phyloP scores from a whole-genome alignment of 2,888 invertebrate species.

The Cryptophagus acutangulus region DNA sequence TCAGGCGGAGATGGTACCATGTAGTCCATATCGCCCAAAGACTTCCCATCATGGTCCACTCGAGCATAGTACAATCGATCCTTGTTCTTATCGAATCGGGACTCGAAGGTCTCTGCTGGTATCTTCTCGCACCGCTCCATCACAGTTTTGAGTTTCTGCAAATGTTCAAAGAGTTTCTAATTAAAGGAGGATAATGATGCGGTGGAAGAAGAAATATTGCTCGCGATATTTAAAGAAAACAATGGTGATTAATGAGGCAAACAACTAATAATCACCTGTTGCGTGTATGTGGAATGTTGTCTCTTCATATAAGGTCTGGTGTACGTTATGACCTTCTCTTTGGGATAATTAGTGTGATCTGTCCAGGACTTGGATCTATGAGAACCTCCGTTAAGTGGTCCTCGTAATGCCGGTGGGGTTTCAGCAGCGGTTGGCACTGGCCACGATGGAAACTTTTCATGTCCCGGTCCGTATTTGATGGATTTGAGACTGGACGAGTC shows the following conservation, averaged over 20 bases:
- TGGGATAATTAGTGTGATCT: constrained; percentile 65
- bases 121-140: constrained; percentile 65
- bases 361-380: constrained; percentile 67
- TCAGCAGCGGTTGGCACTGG: constrained; percentile 60
- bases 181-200: neutral
- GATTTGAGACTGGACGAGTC: constrained; percentile 64
- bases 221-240: neutral
- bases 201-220: no score
- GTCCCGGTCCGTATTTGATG: constrained; percentile 63
- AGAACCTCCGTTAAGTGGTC: constrained; percentile 52
- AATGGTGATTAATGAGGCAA: neutral
- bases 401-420: constrained; percentile 47
- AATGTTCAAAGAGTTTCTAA: constrained; percentile 14
- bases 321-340: constrained; percentile 60
- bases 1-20: constrained; percentile 67
- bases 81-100: constrained; percentile 46
- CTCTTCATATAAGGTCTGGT: constrained; percentile 61
- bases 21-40: constrained; percentile 60
- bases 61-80: constrained; percentile 53
- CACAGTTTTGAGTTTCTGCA: constrained; percentile 61
- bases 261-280: constrained; percentile 52
- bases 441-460: constrained; percentile 73
- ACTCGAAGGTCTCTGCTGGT: constrained; percentile 55
- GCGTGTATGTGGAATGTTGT: constrained; percentile 54
- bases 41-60: constrained; percentile 60